A percentile compares a stretch with the other conserved stretches of the same genome.
phyloP scores from a whole-genome alignment of 2,113 vertebrate species.

The Clinocottus analis region DNA sequence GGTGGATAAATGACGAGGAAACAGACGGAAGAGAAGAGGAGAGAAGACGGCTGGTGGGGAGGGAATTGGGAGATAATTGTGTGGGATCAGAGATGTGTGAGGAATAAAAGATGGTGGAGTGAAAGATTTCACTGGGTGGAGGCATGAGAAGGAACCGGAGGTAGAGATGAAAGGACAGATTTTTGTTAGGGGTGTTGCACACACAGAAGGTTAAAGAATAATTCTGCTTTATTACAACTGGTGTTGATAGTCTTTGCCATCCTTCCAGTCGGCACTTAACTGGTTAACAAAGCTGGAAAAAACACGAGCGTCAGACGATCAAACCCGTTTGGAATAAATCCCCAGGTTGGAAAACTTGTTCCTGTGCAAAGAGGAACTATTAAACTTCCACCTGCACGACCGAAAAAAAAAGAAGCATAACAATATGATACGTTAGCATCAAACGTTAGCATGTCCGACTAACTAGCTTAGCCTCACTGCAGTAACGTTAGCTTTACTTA shows the following conservation, averaged over 20 bases:
- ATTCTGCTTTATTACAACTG: not conserved
- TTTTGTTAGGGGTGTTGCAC: not conserved
- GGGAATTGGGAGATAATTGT: constrained; percentile 49
- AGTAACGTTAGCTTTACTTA: too few species aligned
- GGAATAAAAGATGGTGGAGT: constrained; percentile 34
- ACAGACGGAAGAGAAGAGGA: constrained; percentile 13
- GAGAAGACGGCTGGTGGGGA: constrained; percentile 10
- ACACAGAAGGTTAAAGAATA: not conserved
- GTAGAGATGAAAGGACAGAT: constrained; percentile 9
- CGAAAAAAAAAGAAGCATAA: not conserved
- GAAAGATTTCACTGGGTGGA: constrained; percentile 8
- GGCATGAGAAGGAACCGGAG: constrained; percentile 8
- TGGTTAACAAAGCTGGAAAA: too few species aligned
- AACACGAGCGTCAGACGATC: too few species aligned
- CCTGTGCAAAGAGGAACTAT: not conserved
- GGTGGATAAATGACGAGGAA: constrained; percentile 36
- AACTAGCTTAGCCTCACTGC: not conserved
- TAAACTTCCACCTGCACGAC: not conserved
- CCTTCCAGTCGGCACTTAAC: not conserved
- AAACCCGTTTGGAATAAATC: not conserved
- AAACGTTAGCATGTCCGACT: not conserved
- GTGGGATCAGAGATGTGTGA: constrained; percentile 54
- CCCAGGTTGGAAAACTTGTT: not conserved
- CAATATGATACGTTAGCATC: not conserved
- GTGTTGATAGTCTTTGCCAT: not conserved